phyloP scores from a whole-genome alignment of 1,140 invertebrate genomes.

The Pristionchus pacificus region DNA sequence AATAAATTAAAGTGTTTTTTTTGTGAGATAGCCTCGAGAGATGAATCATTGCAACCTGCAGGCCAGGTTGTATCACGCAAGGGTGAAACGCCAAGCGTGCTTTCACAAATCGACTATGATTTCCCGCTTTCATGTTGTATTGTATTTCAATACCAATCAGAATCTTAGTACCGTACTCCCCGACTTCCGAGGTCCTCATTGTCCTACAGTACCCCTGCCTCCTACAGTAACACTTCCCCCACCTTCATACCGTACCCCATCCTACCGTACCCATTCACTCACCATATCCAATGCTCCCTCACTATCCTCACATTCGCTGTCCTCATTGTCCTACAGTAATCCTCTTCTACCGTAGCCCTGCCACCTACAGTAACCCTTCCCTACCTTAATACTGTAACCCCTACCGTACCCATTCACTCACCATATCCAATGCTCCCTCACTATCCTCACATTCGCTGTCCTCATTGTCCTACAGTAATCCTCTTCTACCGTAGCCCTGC shows the following conservation, averaged over 20 bases:
- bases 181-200: neutral
- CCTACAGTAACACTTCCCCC: constrained; percentile 7
- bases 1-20: neutral
- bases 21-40: neutral
- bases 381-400: neutral
- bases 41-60: neutral
- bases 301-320: neutral
- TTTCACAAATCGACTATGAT: neutral
- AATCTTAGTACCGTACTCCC: neutral
- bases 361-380: constrained; percentile 6
- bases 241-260: neutral
- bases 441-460: neutral
- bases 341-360: too few relatives aligned
- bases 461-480: neutral
- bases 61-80: constrained; percentile 20
- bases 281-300: too few relatives aligned
- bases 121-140: constrained; percentile 3
- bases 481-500: neutral
- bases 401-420: neutral
- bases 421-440: too few relatives aligned
- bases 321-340: neutral
- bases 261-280: neutral
- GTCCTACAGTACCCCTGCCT: neutral
- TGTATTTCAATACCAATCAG: constrained; percentile 2
- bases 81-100: neutral